Evolutionary conservation across 1,140 invertebrate genomes (phyloP).

Genomic region (Drosophila auraria): DNA sequence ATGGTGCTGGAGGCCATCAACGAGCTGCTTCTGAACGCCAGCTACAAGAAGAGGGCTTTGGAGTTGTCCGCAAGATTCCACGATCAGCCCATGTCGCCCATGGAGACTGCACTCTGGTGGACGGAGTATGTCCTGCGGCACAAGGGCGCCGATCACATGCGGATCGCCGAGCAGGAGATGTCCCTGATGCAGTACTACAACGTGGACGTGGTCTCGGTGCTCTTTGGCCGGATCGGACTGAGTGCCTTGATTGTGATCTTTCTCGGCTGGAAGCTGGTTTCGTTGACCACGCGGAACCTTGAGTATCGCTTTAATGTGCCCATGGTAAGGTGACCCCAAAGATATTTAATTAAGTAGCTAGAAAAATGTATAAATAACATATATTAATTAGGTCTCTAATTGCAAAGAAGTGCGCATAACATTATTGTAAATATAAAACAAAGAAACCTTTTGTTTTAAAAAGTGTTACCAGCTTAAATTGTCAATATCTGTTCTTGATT

Average conservation of each 20-base stretch:
- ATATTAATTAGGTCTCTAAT: neutral
- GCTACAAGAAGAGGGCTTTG: conserved; percentile 30
- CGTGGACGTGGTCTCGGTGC: conserved; percentile 50
- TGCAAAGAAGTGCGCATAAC: neutral
- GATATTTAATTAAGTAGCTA: neutral
- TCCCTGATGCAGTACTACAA: conserved; percentile 69
- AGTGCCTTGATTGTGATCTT: conserved; percentile 38
- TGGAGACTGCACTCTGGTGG: conserved; percentile 88
- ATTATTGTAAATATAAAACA: neutral
- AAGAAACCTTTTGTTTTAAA: conserved; percentile 14
- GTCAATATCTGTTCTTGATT: no score
- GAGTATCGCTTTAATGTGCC: conserved; percentile 37
- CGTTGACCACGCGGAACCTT: neutral
- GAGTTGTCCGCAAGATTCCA: conserved; percentile 85
- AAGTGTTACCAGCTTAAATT: neutral
- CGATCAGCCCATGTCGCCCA: conserved; percentile 86
- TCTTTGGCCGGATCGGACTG: conserved; percentile 60
- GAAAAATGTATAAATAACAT: neutral
- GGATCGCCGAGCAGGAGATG: conserved; percentile 80
- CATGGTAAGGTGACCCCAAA: neutral
- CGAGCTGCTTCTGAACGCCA: conserved; percentile 33
- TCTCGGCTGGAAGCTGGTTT: conserved; percentile 35
- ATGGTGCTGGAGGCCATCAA: conserved; percentile 8
- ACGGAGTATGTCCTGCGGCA: conserved; percentile 87
- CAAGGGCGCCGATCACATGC: conserved; percentile 82